These are phyloP conservation scores for Pterophyllum scalare DNA, from an alignment of 2,113 vertebrate genomes.

Conservation along the genomic window DNA sequence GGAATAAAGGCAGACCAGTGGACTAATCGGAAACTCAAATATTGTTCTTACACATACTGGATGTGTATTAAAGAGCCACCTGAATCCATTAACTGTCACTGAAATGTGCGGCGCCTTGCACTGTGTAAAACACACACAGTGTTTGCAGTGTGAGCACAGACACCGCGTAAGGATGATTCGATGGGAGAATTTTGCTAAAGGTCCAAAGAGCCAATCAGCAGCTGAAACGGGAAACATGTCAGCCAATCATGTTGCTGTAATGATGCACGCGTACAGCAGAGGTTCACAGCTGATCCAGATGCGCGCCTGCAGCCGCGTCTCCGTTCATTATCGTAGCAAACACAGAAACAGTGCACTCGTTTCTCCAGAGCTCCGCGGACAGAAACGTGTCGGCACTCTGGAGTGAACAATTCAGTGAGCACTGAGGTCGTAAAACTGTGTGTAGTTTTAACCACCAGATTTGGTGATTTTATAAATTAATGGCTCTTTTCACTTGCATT, in stretches of 20 bases:
- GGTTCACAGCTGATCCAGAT: too few species aligned
- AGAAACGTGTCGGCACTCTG: neutral
- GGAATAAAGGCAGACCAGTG: neutral
- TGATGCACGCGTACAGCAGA: too few species aligned
- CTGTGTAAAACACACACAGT: neutral
- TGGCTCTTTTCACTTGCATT: too few species aligned
- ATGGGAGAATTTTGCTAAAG: neutral
- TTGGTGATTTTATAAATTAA: neutral
- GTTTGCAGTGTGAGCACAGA: neutral
- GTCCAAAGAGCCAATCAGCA: neutral
- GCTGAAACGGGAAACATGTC: neutral
- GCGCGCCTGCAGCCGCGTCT: too few species aligned
- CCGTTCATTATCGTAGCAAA: too few species aligned
- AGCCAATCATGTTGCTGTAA: too few species aligned
- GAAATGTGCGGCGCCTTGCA: neutral
- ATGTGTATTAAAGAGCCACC: neutral
- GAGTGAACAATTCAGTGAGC: fast-evolving
- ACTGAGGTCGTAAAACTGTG: fast-evolving
- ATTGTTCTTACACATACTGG: neutral
- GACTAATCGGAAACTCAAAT: neutral
- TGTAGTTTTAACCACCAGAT: neutral
- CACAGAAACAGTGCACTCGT: too few species aligned
- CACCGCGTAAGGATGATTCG: neutral
- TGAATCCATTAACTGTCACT: neutral
- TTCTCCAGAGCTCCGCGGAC: too few species aligned